Evolutionary conservation across 1,140 invertebrate species (phyloP), one percentile per base, ranked within the genome.

Genomic region (Leptinotarsa texana): DNA sequence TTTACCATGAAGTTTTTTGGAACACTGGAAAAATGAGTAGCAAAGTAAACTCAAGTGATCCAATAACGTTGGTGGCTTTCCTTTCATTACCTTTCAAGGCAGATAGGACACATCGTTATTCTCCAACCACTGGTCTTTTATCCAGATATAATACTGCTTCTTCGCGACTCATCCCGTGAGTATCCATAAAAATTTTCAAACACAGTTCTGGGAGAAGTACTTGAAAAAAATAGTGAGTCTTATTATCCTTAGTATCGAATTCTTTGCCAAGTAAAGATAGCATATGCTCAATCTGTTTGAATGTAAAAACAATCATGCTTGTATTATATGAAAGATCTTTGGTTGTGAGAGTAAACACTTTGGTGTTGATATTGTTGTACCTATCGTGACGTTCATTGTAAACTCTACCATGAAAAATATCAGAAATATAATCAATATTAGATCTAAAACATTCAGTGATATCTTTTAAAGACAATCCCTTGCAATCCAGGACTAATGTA

Each of bases 171-270:
- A 81, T 81, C 11, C 68, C 33, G 72, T 81, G 72, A 13, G 33
- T 67, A 18, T 81, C 75, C 75, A 77, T 82, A 67, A 82, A 82
- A 42, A 82, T 78, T 72, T 75, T 77, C 18, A 79, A 62, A 76
- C 81, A 82, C 8, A 82, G 62, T 68, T 81, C 79, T 13, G 81
- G 81, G 24, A 82, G 51, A 27, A 82, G 68, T 22, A 82, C 81
- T 77, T 82, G 74, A 75, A 82, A 80, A 49, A 78, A 80, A 75
- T 82, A 82, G 22, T 61, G 18, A n/a, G 68, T 73, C 27, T 74
- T 74, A 6, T 24, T 76, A 48, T 76, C 66, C 18, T 78, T 74
- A 24, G 65, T 63, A 67, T 80, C 77, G 70, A 81, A 80, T 62
- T 78, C 47, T 47, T 74, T 33, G 27, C 63, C 22, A 47, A 81